phyloP scores from a whole-genome alignment of 1,140 invertebrate genomes.

The Lepidurus arcticus region DNA sequence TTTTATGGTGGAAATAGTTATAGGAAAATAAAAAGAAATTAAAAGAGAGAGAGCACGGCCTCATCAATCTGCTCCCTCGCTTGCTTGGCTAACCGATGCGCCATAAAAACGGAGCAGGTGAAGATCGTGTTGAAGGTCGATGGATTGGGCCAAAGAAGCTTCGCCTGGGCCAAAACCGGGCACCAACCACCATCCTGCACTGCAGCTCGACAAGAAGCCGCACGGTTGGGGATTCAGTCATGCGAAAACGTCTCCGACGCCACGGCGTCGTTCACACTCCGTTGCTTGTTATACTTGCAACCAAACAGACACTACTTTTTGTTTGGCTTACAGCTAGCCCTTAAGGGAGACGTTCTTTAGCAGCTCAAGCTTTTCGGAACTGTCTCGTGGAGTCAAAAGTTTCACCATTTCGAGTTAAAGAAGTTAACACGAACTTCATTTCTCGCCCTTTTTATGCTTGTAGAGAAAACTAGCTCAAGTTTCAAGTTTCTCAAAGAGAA shows the following conservation, averaged over 20 bases:
- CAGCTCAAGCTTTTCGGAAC: neutral
- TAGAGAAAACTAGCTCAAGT: neutral
- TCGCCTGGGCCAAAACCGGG: neutral
- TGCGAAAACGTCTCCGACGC: conserved; percentile 6
- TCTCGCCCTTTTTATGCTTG: neutral
- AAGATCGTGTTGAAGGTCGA: conserved; percentile 21
- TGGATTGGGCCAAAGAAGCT: neutral
- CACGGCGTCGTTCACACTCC: conserved; percentile 9
- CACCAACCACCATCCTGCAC: neutral
- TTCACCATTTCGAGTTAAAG: too few relatives aligned
- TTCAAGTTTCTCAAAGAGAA: neutral
- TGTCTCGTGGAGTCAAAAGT: too few relatives aligned
- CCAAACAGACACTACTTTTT: neutral
- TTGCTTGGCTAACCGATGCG: neutral
- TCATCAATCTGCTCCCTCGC: too few relatives aligned
- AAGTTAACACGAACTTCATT: too few relatives aligned
- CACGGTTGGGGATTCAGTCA: neutral
- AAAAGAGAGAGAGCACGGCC: too few relatives aligned
- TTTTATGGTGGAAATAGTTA: too few relatives aligned
- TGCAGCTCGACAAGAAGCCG: neutral
- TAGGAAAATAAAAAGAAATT: too few relatives aligned
- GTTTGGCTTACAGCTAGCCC: neutral
- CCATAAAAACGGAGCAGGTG: conserved; percentile 8
- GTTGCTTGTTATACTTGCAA: conserved; percentile 1
- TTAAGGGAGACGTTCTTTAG: neutral